Conservation (phyloP, 64 coral and sea anemone species). For the Catalaphyllia jardinei region DNA sequence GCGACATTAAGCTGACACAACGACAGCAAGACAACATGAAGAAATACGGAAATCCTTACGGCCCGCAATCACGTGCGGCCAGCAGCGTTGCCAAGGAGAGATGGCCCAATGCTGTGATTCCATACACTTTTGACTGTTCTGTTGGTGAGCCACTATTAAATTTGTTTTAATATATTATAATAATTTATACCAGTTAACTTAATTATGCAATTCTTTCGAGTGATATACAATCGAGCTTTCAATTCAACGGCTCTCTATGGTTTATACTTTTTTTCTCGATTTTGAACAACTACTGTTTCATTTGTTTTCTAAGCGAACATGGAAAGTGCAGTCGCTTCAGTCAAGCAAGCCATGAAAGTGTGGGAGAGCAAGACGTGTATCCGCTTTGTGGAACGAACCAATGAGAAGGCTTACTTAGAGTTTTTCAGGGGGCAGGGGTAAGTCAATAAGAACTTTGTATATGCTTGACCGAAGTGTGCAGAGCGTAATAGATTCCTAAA, state of each 20-base stretch:
- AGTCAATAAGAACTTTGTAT: not conserved
- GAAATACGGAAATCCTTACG: slow-evolving; percentile 28
- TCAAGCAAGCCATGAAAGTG: slow-evolving; percentile 40
- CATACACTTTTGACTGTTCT: slow-evolving; percentile 77
- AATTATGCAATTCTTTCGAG: too few relatives aligned
- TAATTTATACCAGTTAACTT: too few relatives aligned
- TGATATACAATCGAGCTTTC: not conserved
- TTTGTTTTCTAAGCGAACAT: slow-evolving; percentile 43
- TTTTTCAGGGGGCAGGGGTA: slow-evolving; percentile 59
- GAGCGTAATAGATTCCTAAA: not conserved
- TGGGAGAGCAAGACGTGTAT: slow-evolving; percentile 69
- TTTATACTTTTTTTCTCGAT: too few relatives aligned
- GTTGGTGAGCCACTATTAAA: slow-evolving; percentile 15
- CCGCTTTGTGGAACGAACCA: slow-evolving; percentile 48
- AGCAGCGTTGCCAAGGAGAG: slow-evolving; percentile 40
- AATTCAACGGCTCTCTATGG: too few relatives aligned
- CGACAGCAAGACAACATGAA: slow-evolving; percentile 42
- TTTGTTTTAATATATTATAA: too few relatives aligned
- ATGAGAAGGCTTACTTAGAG: slow-evolving; percentile 48
- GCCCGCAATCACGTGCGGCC: slow-evolving; percentile 35
- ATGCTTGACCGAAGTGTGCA: not conserved
- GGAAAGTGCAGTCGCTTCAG: slow-evolving; percentile 41
- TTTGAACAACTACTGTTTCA: too few relatives aligned
- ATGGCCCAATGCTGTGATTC: slow-evolving; percentile 70
- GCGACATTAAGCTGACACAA: slow-evolving; percentile 44